phyloP scores from a whole-genome alignment of 2,797 vertebrate genomes.

The Antennarius maculatus region DNA sequence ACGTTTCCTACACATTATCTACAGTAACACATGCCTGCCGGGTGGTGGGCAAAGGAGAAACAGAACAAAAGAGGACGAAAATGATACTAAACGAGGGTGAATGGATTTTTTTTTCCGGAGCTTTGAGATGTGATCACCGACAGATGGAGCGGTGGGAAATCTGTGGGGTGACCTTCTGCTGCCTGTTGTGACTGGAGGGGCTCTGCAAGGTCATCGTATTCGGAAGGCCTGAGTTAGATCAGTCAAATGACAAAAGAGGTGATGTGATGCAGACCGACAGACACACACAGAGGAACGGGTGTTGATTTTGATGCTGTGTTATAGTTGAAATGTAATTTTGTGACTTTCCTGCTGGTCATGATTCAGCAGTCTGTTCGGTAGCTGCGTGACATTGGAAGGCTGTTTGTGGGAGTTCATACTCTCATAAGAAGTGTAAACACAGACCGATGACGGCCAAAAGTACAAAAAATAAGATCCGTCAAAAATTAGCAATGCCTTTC shows the following conservation, averaged over 20 bases:
- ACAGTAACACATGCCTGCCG: background rate
- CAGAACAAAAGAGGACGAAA: background rate
- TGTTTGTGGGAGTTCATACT: slow-evolving; percentile 3
- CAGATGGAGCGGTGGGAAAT: slow-evolving; percentile 60
- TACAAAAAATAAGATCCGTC: background rate
- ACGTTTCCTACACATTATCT: background rate
- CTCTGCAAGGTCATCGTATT: slow-evolving; percentile 40
- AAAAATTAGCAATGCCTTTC: background rate
- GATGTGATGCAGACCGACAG: slow-evolving; percentile 10
- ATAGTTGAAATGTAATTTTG: slow-evolving; percentile 1
- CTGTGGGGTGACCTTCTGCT: slow-evolving; percentile 39
- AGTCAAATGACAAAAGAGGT: slow-evolving; percentile 44
- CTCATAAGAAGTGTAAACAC: no score
- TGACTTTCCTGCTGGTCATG: slow-evolving; percentile 54
- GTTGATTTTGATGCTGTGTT: slow-evolving; percentile 35
- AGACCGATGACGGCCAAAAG: no score
- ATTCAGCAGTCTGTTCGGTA: slow-evolving; percentile 58
- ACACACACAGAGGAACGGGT: background rate
- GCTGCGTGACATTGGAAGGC: slow-evolving; percentile 54
- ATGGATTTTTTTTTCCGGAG: background rate
- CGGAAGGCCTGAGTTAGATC: slow-evolving; percentile 9
- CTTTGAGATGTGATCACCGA: slow-evolving; percentile 20
- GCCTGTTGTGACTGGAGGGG: slow-evolving; percentile 15
- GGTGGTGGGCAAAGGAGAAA: background rate
- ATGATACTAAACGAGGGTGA: background rate